Evolutionary conservation across 2,888 invertebrate genomes (phyloP).

Genomic region (Deroplatys truncata): DNA sequence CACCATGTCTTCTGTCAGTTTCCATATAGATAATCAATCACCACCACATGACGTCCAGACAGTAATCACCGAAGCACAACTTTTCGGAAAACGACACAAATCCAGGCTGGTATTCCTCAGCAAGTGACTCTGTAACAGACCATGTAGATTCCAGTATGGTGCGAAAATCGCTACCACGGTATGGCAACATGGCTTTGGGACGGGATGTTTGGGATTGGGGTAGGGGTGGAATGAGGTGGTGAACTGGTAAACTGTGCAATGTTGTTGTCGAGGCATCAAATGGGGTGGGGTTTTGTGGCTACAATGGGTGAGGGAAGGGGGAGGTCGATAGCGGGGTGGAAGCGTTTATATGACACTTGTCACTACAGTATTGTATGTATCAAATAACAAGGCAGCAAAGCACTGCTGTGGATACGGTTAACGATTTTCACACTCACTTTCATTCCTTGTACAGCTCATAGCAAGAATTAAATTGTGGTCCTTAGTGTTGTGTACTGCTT

Average conservation of each 20-base stretch:
- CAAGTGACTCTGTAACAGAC: background rate
- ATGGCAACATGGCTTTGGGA: background rate
- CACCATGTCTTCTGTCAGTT: no score
- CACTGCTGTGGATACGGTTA: background rate
- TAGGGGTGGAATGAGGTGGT: background rate
- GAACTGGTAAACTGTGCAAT: conserved; percentile 7
- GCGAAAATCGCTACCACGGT: background rate
- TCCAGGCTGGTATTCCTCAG: background rate
- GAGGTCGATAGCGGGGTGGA: background rate
- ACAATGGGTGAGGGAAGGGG: background rate
- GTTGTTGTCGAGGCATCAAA: conserved; percentile 6
- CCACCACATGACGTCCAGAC: background rate
- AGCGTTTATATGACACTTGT: conserved; percentile 15
- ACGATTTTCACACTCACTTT: background rate
- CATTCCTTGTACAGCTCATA: background rate
- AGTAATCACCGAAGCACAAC: background rate
- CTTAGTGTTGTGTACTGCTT: no score
- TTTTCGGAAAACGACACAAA: background rate
- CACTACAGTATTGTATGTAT: conserved; percentile 2
- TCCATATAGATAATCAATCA: no score
- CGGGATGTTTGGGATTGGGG: background rate
- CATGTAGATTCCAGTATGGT: background rate
- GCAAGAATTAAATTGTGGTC: no score
- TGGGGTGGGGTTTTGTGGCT: background rate
- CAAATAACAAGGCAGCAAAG: background rate